These are phyloP conservation scores for Porites australiensis DNA, from an alignment of 64 coral and sea anemone genomes.

Conservation along the genomic window DNA sequence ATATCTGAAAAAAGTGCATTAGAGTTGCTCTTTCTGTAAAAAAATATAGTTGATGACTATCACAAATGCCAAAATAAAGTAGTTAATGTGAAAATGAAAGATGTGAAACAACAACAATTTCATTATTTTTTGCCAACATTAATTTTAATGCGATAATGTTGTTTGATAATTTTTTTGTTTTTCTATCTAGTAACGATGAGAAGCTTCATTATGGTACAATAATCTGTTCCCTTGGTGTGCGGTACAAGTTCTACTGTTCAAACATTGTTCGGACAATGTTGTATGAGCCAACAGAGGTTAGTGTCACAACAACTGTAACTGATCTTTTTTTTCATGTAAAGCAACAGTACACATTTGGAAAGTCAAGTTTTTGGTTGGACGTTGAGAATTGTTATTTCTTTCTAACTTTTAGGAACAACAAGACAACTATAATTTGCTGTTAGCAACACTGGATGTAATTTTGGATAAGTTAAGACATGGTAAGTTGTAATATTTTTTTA, in stretches of 20 bases:
- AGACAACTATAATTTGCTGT: conserved; percentile 88
- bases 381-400: neutral
- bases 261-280: conserved; percentile 98
- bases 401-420: conserved; percentile 80
- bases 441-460: conserved; percentile 79
- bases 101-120: no score
- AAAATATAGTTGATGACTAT: neutral
- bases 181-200: conserved; percentile 81
- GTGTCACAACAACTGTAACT: no score
- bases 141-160: neutral
- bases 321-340: no score
- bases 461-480: conserved; percentile 96
- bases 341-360: no score
- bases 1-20: neutral
- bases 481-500: neutral
- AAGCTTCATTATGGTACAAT: conserved; percentile 94
- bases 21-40: neutral
- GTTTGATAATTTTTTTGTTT: neutral
- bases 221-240: conserved; percentile 96
- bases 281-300: conserved; percentile 93
- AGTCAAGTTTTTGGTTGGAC: neutral
- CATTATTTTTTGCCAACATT: no score
- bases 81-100: no score
- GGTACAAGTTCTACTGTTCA: conserved; percentile 97
- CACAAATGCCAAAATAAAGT: no score